Evolutionary conservation across 2,888 invertebrate species (phyloP).

Genomic region (Drosophila borborema): DNA sequence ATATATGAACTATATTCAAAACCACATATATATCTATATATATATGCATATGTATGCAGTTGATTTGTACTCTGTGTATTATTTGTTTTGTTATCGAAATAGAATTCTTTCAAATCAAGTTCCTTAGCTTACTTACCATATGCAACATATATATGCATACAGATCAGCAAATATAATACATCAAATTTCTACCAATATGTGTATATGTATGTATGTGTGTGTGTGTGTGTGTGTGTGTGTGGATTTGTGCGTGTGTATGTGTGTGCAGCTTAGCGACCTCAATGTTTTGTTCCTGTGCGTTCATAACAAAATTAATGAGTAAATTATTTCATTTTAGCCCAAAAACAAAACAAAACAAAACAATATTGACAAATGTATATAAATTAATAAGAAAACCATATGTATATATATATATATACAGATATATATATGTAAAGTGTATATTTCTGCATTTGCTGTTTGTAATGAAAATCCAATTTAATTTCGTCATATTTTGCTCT

Average conservation of each 20-base stretch:
- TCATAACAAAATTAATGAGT: conserved; percentile 29
- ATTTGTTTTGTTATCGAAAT: conserved; percentile 30
- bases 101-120: conserved; percentile 38
- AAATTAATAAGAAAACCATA: conserved; percentile 11
- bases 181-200: conserved; percentile 10
- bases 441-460: conserved; percentile 51
- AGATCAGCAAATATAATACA: conserved; percentile 12
- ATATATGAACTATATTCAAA: conserved; percentile 3
- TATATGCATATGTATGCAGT: not conserved
- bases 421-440: conserved; percentile 11
- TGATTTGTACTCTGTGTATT: conserved; percentile 9
- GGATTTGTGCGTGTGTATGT: not conserved
- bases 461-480: conserved; percentile 39
- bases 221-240: not conserved
- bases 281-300: conserved; percentile 55
- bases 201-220: not conserved
- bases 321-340: conserved; percentile 24
- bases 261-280: conserved; percentile 46
- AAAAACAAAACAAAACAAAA: conserved; percentile 18
- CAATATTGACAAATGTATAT: conserved; percentile 33
- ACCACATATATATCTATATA: not conserved
- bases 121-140: conserved; percentile 49
- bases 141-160: conserved; percentile 7
- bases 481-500: conserved; percentile 19
- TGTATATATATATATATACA: conserved; percentile 24